Percentiles rank a stretch among this genome's conserved stretches.
Evolutionary conservation across 2,113 vertebrate genomes (phyloP).

Genomic region (Colaptes auratus): DNA sequence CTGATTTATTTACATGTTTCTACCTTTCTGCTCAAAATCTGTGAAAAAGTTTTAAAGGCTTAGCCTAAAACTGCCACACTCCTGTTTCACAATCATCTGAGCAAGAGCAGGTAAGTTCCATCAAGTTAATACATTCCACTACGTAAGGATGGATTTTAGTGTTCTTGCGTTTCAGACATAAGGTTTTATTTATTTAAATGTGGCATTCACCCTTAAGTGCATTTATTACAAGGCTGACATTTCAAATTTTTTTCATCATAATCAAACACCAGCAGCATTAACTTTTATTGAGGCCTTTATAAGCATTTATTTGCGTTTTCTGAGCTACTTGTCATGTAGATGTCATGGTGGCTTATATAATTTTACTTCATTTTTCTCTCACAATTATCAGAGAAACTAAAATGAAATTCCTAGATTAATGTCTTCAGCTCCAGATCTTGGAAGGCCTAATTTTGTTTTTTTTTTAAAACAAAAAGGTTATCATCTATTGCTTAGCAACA

Average conservation of each 20-base stretch:
- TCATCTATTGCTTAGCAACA: neutral
- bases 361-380: neutral
- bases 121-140: conserved; percentile 47
- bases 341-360: neutral
- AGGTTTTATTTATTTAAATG: conserved; percentile 66
- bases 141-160: conserved; percentile 2
- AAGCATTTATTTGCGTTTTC: conserved; percentile 48
- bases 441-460: neutral
- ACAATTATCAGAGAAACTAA: neutral
- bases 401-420: neutral
- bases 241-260: conserved; percentile 21
- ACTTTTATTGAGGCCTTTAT: conserved; percentile 55
- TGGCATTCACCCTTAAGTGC: conserved; percentile 56
- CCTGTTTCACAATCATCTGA: neutral
- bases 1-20: too few relatives aligned
- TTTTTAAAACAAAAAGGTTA: neutral
- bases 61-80: neutral
- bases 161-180: conserved; percentile 32
- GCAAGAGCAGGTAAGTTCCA: neutral
- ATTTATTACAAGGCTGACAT: conserved; percentile 61
- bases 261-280: conserved; percentile 41
- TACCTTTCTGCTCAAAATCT: too few relatives aligned
- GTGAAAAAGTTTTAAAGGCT: too few relatives aligned
- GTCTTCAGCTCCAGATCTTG: neutral
- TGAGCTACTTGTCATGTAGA: conserved; percentile 4